phyloP scores from a whole-genome alignment of 2,888 invertebrate species.

The Cheilosia pagana region DNA sequence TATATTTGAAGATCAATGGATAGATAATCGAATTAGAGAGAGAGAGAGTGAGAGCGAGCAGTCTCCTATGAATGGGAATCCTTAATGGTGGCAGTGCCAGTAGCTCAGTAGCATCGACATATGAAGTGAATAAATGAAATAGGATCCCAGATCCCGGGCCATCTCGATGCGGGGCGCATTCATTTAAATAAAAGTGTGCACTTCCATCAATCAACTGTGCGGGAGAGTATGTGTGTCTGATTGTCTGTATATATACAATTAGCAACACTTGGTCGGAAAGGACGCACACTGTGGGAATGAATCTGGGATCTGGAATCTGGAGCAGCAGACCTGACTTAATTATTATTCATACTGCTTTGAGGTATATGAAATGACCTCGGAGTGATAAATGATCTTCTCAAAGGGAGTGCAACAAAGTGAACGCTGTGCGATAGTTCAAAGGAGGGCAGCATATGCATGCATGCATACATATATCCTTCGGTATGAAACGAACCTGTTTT shows the following conservation, averaged over 20 bases:
- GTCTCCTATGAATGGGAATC: slow-evolving; percentile 63
- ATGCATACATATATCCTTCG: not conserved
- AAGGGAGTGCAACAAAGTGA: not conserved
- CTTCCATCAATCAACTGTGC: slow-evolving; percentile 71
- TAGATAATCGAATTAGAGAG: slow-evolving; percentile 71
- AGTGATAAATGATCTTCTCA: slow-evolving; percentile 68
- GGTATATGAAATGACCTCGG: slow-evolving; percentile 48
- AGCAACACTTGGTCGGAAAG: slow-evolving; percentile 70
- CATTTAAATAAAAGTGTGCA: slow-evolving; percentile 69
- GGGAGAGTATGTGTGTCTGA: slow-evolving; percentile 24
- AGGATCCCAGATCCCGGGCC: slow-evolving; percentile 29
- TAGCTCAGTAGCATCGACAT: slow-evolving; percentile 16
- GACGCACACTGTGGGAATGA: slow-evolving; percentile 56
- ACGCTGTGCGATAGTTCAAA: slow-evolving; percentile 3
- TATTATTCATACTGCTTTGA: slow-evolving; percentile 60
- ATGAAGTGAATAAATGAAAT: slow-evolving; percentile 41
- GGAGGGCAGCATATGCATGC: not conserved
- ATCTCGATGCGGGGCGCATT: slow-evolving; percentile 5
- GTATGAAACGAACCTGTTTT: not conserved
- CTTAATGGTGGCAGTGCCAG: slow-evolving; percentile 41
- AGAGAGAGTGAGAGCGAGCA: not conserved
- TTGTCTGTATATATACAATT: slow-evolving; percentile 37
- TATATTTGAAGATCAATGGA: slow-evolving; percentile 71
- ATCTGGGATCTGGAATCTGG: slow-evolving; percentile 68
- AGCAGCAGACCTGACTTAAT: slow-evolving; percentile 63